phyloP scores from a whole-genome alignment of 1,140 invertebrate species.

The Diprion similis region DNA sequence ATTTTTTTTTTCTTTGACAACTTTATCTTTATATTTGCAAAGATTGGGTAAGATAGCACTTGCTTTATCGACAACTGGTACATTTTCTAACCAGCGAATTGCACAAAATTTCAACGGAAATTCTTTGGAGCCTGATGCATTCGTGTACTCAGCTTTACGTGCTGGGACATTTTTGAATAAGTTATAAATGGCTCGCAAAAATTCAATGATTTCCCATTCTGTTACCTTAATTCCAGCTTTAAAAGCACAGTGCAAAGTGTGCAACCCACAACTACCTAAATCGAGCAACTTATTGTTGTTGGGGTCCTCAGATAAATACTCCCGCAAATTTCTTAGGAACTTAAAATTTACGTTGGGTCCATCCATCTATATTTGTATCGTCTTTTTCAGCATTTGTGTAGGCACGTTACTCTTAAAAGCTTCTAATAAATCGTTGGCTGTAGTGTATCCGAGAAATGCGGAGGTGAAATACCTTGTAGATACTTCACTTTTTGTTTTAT shows the following conservation, averaged over 20 bases:
- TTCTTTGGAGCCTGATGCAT: constrained; percentile 19
- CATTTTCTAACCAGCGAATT: constrained; percentile 31
- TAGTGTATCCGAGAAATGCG: constrained; percentile 20
- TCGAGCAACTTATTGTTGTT: constrained; percentile 1
- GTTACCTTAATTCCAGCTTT: constrained; percentile 28
- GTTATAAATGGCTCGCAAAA: constrained; percentile 30
- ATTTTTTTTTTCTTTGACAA: constrained; percentile 9
- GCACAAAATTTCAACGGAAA: constrained; percentile 32
- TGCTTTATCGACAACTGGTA: constrained; percentile 25
- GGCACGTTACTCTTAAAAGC: constrained; percentile 18
- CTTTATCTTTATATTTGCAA: constrained; percentile 19
- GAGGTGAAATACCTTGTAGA: constrained; percentile 23
- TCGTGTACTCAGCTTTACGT: constrained; percentile 24
- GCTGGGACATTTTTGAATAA: constrained; percentile 33
- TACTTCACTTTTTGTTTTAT: constrained; percentile 17
- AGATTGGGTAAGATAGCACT: constrained; percentile 24
- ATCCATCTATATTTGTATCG: constrained; percentile 29
- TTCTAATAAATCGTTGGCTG: constrained; percentile 15
- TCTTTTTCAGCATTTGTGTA: constrained; percentile 10
- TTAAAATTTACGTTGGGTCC: constrained; percentile 25
- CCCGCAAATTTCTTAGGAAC: too few relatives aligned
- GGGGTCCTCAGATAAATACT: not conserved
- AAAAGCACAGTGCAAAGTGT: constrained; percentile 25
- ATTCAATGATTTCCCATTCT: constrained; percentile 25
- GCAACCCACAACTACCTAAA: constrained; percentile 21